Evolutionary conservation across 2,888 invertebrate species (phyloP).

Genomic region (Tenodera sinensis): DNA sequence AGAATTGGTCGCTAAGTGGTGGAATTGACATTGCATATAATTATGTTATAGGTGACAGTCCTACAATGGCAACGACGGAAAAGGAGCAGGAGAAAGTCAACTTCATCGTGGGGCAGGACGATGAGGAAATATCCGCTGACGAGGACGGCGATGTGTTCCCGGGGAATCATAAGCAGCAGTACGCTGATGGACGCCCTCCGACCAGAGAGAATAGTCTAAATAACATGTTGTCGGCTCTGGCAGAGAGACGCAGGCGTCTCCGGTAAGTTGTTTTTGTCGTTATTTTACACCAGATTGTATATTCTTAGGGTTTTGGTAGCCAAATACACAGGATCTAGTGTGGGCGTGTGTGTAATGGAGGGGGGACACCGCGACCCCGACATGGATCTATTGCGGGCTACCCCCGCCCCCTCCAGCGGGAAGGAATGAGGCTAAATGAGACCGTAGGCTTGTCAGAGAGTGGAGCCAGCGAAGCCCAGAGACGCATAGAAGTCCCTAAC

Average conservation of each 20-base stretch:
- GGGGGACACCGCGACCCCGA: too few relatives aligned
- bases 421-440: too few relatives aligned
- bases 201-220: constrained; percentile 31
- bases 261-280: constrained; percentile 40
- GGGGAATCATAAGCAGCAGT: background rate
- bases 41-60: background rate
- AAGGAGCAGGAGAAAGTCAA: constrained; percentile 29
- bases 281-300: too few relatives aligned
- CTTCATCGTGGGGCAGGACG: constrained; percentile 36
- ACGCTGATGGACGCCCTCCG: background rate
- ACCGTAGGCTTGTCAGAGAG: too few relatives aligned
- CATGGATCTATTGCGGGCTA: too few relatives aligned
- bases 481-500: too few relatives aligned
- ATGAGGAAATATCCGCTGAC: constrained; percentile 25
- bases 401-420: too few relatives aligned
- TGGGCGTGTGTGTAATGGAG: too few relatives aligned
- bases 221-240: constrained; percentile 42
- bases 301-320: too few relatives aligned
- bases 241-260: constrained; percentile 48
- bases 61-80: background rate
- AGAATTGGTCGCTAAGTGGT: too few relatives aligned
- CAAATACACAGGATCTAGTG: too few relatives aligned
- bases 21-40: background rate
- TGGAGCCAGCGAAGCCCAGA: too few relatives aligned
- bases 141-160: constrained; percentile 24